Conservation (phyloP, 2,113 vertebrate genomes). For the Strix aluco region DNA sequence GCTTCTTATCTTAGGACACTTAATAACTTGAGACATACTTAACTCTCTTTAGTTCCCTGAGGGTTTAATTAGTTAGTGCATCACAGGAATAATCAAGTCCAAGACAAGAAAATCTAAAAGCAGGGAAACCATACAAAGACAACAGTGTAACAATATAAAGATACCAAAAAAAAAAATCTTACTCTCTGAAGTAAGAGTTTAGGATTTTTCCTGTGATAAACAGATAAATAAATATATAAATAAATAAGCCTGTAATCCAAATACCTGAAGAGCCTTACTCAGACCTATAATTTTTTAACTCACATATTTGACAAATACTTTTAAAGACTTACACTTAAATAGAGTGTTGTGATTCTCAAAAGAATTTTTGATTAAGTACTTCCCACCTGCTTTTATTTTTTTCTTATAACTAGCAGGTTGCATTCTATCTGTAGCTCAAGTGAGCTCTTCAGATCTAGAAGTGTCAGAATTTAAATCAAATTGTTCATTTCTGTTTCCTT, state of each 20-base stretch:
- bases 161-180: not conserved
- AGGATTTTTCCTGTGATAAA: not conserved
- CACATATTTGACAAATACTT: not conserved
- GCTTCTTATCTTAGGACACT: not conserved
- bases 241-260: not conserved
- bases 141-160: not conserved
- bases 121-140: not conserved
- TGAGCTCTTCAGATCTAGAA: not conserved
- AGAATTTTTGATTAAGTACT: constrained; percentile 9
- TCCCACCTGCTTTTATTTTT: not conserved
- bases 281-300: not conserved
- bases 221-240: not conserved
- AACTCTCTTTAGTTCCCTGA: not conserved
- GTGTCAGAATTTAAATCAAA: not conserved
- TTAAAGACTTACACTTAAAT: not conserved
- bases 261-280: not conserved
- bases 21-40: not conserved
- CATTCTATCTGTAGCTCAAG: not conserved
- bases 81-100: not conserved
- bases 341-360: not conserved
- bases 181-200: not conserved
- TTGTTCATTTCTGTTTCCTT: not conserved
- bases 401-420: not conserved
- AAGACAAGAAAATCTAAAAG: not conserved
- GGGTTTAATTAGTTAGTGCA: not conserved